Conservation (phyloP, 2,797 vertebrate genomes). For the Schizopygopsis pylzovi region DNA sequence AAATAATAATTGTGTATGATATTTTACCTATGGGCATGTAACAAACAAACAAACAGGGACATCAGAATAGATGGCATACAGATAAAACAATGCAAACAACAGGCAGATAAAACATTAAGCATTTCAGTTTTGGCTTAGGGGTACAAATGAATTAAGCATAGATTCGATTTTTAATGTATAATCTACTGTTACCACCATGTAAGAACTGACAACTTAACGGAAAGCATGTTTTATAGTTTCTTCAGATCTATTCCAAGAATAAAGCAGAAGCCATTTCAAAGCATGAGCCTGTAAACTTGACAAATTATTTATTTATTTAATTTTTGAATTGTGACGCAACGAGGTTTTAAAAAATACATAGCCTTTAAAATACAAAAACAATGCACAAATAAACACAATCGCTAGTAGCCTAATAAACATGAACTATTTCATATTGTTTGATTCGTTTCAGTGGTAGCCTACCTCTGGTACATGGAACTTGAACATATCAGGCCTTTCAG, state of each 20-base stretch:
- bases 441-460: neutral
- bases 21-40: neutral
- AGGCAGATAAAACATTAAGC: neutral
- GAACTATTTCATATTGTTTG: neutral
- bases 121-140: neutral
- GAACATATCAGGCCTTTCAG: neutral
- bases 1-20: neutral
- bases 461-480: neutral
- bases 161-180: neutral
- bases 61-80: neutral
- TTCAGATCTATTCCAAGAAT: neutral
- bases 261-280: neutral
- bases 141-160: neutral
- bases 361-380: neutral
- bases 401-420: neutral
- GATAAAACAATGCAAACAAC: neutral
- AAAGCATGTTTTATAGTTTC: neutral
- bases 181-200: neutral
- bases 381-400: neutral
- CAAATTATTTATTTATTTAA: neutral
- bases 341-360: neutral
- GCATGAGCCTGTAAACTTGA: neutral
- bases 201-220: neutral
- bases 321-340: neutral
- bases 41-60: conserved; percentile 31